Evolutionary conservation across 2,113 vertebrate species (phyloP).

Genomic region (Petrocephalus microphthalmus): DNA sequence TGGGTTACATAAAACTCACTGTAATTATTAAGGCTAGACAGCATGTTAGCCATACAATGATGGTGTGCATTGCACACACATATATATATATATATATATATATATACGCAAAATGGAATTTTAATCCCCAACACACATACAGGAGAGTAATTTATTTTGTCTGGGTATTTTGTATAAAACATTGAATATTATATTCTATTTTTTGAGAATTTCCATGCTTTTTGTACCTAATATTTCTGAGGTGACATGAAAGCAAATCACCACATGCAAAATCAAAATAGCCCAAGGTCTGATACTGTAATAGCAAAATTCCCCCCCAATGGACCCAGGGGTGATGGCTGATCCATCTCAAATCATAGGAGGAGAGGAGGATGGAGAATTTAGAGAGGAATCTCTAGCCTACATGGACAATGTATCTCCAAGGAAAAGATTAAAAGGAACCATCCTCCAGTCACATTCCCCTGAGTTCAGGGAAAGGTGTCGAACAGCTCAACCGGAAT

Average conservation of each 20-base stretch:
- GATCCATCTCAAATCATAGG: neutral
- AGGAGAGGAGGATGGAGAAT: neutral
- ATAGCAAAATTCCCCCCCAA: neutral
- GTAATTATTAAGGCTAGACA: constrained; percentile 2
- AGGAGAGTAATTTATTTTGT: neutral
- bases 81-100: too few species aligned
- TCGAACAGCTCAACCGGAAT: neutral
- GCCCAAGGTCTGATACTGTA: neutral
- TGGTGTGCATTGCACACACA: too few species aligned
- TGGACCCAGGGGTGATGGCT: neutral
- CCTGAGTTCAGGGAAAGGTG: neutral
- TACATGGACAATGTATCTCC: neutral
- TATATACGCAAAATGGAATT: neutral
- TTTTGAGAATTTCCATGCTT: neutral
- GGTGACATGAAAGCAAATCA: neutral
- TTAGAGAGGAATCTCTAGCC: neutral
- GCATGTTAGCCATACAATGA: neutral
- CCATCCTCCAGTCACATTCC: neutral
- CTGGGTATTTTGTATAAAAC: neutral
- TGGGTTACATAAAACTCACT: neutral
- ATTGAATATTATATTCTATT: neutral
- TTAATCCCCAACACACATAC: neutral
- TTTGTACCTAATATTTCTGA: neutral
- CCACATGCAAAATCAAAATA: neutral
- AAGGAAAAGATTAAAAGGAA: neutral